Evolutionary conservation across 2,797 vertebrate species (phyloP).

Genomic region (Brachyalestes nurse): DNA sequence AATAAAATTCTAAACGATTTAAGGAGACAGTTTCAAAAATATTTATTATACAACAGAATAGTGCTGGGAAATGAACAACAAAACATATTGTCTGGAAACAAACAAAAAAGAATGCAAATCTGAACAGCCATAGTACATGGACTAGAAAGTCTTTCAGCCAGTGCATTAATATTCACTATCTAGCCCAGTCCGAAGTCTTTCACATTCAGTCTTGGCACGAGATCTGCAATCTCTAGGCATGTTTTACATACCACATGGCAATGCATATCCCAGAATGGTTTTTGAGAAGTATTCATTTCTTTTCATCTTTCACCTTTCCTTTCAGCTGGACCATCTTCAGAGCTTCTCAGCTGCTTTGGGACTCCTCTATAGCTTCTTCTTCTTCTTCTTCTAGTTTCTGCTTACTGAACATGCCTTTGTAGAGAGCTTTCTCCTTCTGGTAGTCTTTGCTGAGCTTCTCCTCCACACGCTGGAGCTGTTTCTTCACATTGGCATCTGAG

Average conservation of each 20-base stretch:
- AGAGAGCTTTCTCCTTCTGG: constrained; percentile 85
- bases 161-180: constrained; percentile 14
- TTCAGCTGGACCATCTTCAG: not conserved
- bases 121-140: constrained; percentile 18
- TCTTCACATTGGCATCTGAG: constrained; percentile 83
- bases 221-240: not conserved
- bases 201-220: constrained; percentile 9
- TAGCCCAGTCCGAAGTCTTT: constrained; percentile 20
- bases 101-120: constrained; percentile 7
- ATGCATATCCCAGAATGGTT: constrained; percentile 16
- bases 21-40: constrained; percentile 22
- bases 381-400: constrained; percentile 59
- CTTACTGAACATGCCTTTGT: constrained; percentile 85
- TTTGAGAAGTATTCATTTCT: constrained; percentile 32
- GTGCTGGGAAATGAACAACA: constrained; percentile 12
- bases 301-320: not conserved
- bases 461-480: constrained; percentile 83
- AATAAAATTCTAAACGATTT: constrained; percentile 10
- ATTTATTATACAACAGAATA: constrained; percentile 47
- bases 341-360: constrained; percentile 40
- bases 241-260: constrained; percentile 18
- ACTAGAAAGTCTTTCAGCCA: constrained; percentile 31
- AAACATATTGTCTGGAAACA: not conserved
- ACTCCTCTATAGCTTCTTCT: constrained; percentile 51
- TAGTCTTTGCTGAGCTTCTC: constrained; percentile 81